Conservation (phyloP, 2,113 vertebrate species). For the Struthidea cinerea region DNA sequence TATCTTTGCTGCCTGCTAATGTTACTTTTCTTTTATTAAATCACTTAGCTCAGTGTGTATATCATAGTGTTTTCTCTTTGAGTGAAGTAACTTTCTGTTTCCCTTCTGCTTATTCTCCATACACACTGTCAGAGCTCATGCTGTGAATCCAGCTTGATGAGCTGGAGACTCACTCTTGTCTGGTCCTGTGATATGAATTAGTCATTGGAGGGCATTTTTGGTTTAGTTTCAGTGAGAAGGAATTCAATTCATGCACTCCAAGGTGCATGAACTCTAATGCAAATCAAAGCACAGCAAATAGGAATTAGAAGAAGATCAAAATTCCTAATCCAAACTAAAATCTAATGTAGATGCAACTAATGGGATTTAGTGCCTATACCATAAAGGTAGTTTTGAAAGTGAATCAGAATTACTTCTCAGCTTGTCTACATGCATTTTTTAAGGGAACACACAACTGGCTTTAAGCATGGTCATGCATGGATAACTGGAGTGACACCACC, state of each 20-base stretch:
- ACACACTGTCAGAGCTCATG: neutral
- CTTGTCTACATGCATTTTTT: neutral
- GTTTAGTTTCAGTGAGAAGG: neutral
- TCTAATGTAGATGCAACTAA: neutral
- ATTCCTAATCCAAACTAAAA: neutral
- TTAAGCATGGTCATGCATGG: neutral
- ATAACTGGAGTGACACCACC: neutral
- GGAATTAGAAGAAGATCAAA: neutral
- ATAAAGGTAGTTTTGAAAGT: neutral
- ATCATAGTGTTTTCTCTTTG: neutral
- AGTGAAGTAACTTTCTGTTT: neutral
- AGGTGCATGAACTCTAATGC: neutral
- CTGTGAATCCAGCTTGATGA: neutral
- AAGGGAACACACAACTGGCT: neutral
- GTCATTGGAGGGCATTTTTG: neutral
- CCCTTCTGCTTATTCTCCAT: neutral
- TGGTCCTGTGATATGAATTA: neutral
- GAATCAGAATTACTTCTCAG: neutral
- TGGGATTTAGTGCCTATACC: neutral
- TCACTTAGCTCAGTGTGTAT: neutral
- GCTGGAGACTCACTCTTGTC: neutral
- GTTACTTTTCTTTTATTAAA: neutral
- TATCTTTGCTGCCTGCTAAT: conserved; percentile 23
- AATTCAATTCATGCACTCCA: neutral
- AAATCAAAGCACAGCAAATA: neutral